phyloP scores from a whole-genome alignment of 2,888 invertebrate genomes.

The Mellilla xanthometata region DNA sequence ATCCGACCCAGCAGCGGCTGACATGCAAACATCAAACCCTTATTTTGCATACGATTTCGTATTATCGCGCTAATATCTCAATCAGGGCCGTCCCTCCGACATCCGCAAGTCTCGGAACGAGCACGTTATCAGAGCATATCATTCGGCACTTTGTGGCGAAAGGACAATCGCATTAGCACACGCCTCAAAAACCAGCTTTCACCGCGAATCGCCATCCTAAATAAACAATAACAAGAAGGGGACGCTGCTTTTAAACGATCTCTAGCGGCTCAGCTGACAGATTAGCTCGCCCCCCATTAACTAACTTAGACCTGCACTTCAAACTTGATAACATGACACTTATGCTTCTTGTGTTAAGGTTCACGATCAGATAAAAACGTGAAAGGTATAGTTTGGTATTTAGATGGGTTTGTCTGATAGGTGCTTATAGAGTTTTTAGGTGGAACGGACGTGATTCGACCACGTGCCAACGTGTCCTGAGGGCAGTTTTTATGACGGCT shows the following conservation, averaged over 20 bases:
- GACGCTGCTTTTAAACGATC: constrained; percentile 78
- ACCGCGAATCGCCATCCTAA: constrained; percentile 77
- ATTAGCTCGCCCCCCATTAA: constrained; percentile 70
- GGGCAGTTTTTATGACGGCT: constrained; percentile 36
- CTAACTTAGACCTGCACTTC: constrained; percentile 43
- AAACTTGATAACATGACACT: constrained; percentile 19
- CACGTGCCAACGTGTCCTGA: constrained; percentile 63
- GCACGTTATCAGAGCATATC: constrained; percentile 53
- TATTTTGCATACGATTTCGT: constrained; percentile 26
- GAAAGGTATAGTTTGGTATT: constrained; percentile 33
- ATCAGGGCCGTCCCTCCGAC: constrained; percentile 25
- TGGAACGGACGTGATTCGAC: constrained; percentile 62
- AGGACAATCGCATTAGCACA: constrained; percentile 75
- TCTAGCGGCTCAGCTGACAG: constrained; percentile 78
- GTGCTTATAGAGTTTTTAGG: constrained; percentile 74
- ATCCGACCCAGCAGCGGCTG: constrained; percentile 11
- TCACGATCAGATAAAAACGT: constrained; percentile 24
- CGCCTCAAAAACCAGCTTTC: constrained; percentile 75
- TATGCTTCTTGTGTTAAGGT: constrained; percentile 29
- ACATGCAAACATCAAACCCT: constrained; percentile 24
- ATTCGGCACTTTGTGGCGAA: constrained; percentile 50
- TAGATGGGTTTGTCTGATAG: constrained; percentile 65
- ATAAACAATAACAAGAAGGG: constrained; percentile 77
- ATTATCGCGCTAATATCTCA: constrained; percentile 47
- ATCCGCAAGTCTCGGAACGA: constrained; percentile 29